Evolutionary conservation across 1,140 invertebrate genomes (phyloP).

Genomic region (Drosophila pseudoananassae): DNA sequence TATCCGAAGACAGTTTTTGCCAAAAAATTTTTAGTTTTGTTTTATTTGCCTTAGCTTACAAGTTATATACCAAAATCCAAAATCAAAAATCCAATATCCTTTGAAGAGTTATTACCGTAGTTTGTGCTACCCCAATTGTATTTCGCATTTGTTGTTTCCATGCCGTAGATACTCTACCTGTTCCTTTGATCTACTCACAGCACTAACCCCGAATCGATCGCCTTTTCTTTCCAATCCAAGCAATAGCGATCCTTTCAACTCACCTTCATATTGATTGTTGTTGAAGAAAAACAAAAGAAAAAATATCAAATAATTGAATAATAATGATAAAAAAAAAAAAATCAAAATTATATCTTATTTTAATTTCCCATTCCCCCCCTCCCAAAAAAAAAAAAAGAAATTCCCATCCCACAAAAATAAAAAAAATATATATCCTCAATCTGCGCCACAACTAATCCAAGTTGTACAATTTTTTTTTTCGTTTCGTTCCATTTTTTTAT

Average conservation of each 20-base stretch:
- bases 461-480: constrained; percentile 79
- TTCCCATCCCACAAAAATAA: constrained; percentile 35
- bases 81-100: constrained; percentile 8
- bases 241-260: constrained; percentile 18
- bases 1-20: constrained; percentile 32
- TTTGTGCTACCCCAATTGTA: constrained; percentile 27
- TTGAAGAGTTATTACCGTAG: constrained; percentile 27
- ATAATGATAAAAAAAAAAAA: constrained; percentile 33
- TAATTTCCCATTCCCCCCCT: constrained; percentile 6
- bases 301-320: constrained; percentile 49
- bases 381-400: constrained; percentile 25
- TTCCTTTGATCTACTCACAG: constrained; percentile 36
- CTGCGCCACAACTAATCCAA: constrained; percentile 75
- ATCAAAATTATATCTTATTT: constrained; percentile 29
- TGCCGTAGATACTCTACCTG: constrained; percentile 34
- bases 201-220: constrained; percentile 42
- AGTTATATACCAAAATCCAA: constrained; percentile 15
- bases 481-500: constrained; percentile 60
- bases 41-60: constrained; percentile 26
- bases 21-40: constrained; percentile 18
- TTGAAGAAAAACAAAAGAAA: constrained; percentile 48
- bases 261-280: constrained; percentile 56
- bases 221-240: constrained; percentile 10
- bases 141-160: constrained; percentile 50
- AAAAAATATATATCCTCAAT: constrained; percentile 30